Evolutionary conservation across 2,113 vertebrate genomes (phyloP).

Genomic region (Tetrax tetrax): DNA sequence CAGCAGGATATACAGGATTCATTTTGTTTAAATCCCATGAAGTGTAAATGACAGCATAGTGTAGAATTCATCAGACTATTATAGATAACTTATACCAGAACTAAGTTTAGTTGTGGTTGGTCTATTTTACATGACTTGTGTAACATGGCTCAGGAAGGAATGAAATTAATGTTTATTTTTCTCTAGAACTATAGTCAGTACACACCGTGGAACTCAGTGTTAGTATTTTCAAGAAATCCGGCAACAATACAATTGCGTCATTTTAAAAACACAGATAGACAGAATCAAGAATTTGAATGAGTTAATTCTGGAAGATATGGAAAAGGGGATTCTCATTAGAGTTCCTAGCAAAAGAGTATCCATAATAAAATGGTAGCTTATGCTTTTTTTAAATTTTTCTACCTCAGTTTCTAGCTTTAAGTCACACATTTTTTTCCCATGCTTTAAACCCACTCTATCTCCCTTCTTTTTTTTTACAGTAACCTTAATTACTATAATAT

Average conservation of each 20-base stretch:
- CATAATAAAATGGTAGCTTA: background rate
- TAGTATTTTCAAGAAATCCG: background rate
- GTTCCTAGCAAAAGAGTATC: background rate
- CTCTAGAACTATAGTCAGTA: background rate
- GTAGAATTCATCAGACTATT: background rate
- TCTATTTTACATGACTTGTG: background rate
- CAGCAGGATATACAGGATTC: background rate
- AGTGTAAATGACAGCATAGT: background rate
- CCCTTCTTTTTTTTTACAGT: background rate
- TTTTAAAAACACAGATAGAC: background rate
- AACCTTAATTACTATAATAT: background rate
- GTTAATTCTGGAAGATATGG: background rate
- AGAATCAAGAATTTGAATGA: background rate
- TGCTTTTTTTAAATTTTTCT: background rate
- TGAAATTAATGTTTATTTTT: background rate
- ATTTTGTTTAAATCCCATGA: background rate
- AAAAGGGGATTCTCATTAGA: background rate
- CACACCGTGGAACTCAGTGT: background rate
- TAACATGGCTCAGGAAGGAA: background rate
- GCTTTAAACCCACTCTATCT: background rate
- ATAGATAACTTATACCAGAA: background rate
- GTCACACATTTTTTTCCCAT: accelerated
- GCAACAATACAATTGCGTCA: background rate
- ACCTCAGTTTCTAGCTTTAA: background rate
- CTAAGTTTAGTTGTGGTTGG: background rate